These are phyloP conservation scores for Melinaea marsaeus DNA, from an alignment of 2,888 invertebrate species.

Conservation along the genomic window DNA sequence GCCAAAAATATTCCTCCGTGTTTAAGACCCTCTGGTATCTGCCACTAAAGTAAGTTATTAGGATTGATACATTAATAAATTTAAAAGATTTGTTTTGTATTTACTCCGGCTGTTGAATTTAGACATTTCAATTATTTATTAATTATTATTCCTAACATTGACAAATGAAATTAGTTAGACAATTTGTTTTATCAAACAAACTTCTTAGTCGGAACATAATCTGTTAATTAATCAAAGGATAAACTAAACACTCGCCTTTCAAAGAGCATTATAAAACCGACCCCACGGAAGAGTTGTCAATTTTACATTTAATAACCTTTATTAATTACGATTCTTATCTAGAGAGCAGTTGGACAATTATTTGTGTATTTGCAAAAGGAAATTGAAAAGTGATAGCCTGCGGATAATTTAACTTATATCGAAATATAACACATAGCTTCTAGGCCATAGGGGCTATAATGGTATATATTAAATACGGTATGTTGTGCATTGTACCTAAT, in stretches of 20 bases:
- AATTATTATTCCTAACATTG: too few species aligned
- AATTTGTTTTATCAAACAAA: conserved; percentile 6
- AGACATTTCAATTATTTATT: too few species aligned
- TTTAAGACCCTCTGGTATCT: not conserved
- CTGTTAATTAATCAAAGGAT: conserved; percentile 28
- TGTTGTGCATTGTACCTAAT: conserved; percentile 11
- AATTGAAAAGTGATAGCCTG: conserved; percentile 29
- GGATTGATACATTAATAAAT: too few species aligned
- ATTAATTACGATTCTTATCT: conserved; percentile 70
- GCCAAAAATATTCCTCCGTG: not conserved
- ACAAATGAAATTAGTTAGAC: too few species aligned
- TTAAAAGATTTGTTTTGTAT: too few species aligned
- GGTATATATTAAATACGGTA: conserved; percentile 7
- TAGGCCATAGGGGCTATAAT: not conserved
- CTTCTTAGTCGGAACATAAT: conserved; percentile 10
- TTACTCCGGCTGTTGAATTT: too few species aligned
- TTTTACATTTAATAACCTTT: conserved; percentile 62
- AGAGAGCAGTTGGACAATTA: conserved; percentile 53
- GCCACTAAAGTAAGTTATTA: too few species aligned
- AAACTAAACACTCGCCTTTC: conserved; percentile 17
- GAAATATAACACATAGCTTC: not conserved
- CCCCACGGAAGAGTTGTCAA: conserved; percentile 60
- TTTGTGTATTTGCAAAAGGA: conserved; percentile 39
- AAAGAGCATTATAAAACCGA: conserved; percentile 38
- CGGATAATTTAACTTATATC: not conserved